Percentiles rank a stretch among this genome's conserved stretches.
Conservation (phyloP, 2,113 vertebrate genomes). For the Semicossyphus pulcher region DNA sequence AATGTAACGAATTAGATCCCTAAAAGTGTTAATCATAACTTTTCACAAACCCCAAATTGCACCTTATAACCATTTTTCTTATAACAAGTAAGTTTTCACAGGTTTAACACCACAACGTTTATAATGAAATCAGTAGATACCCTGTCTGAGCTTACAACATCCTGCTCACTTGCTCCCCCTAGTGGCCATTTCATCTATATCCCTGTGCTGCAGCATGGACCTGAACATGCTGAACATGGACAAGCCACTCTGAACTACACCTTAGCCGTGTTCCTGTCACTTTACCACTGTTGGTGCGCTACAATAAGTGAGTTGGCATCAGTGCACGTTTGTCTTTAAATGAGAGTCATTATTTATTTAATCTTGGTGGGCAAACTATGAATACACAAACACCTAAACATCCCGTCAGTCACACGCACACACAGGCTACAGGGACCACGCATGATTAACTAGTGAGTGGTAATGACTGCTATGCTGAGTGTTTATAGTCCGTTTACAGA, state of each 20-base stretch:
- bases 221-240: background rate
- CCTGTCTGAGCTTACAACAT: slow-evolving; percentile 27
- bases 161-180: slow-evolving; percentile 52
- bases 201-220: background rate
- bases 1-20: background rate
- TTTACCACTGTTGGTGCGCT: slow-evolving; percentile 47
- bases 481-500: slow-evolving; percentile 26
- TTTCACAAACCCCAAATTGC: no score
- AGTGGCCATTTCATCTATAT: slow-evolving; percentile 26
- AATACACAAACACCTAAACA: slow-evolving; percentile 50
- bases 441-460: slow-evolving; percentile 32
- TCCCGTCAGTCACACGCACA: slow-evolving; percentile 55
- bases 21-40: no score
- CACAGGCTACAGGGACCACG: slow-evolving; percentile 72
- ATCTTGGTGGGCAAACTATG: slow-evolving; percentile 45
- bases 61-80: no score
- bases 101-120: no score
- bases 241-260: slow-evolving; percentile 15
- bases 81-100: no score
- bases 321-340: slow-evolving; percentile 44
- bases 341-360: slow-evolving; percentile 4
- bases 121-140: slow-evolving; percentile 39
- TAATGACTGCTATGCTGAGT: slow-evolving; percentile 53
- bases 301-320: slow-evolving; percentile 51
- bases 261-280: background rate